Evolutionary conservation across 2,888 invertebrate species (phyloP), one percentile per base, ranked within the genome.

Genomic region (Rambutsinella grinnellia): DNA sequence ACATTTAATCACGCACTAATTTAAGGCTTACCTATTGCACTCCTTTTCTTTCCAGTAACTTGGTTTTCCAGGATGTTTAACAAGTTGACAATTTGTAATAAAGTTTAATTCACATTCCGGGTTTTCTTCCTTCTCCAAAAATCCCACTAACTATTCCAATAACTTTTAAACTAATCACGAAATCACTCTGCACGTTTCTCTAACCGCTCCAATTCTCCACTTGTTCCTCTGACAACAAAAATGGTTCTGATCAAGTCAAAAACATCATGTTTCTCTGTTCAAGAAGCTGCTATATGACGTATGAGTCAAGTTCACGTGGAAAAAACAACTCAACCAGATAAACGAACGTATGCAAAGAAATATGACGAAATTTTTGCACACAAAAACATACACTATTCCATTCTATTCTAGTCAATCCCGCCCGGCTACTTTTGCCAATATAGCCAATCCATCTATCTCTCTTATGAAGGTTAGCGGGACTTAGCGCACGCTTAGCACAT

Each of bases 261-360:
- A 36, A 36, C 36, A 36, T 8, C 36, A 8, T 13, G 13, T 36
- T 36, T 36, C 36, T 13, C 36, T 36, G 13, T 36, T 36, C 36
- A 36, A 13, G 6, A 36, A 13, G 13, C 36, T 36, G 13, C 36
- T 5, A 36, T n/a, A 36, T 36, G 36, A 13, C 5, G 36, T 36
- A n/a, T 58, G 58, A 58, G 36, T 58, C 58, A 58, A 13, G n/a
- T 58, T 58, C 58, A 58, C 58, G 58, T 58, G 58, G 58, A 58
- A 36, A 21, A 58, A 36, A 58, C 36, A 44, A 8, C 5, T 36
- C 13, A n/a, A n/a, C 36, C 36, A 13, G 13, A 36, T 36, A 36
- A 13, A 13, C 36, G 13, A 36, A n/a, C n/a, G n/a, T n/a, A n/a
- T n/a, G n/a, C n/a, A n/a, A 13, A 36, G 36, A 36, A 36, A 36